Conservation (phyloP, 2,888 invertebrate species). For the Chymomyza procnemis region DNA sequence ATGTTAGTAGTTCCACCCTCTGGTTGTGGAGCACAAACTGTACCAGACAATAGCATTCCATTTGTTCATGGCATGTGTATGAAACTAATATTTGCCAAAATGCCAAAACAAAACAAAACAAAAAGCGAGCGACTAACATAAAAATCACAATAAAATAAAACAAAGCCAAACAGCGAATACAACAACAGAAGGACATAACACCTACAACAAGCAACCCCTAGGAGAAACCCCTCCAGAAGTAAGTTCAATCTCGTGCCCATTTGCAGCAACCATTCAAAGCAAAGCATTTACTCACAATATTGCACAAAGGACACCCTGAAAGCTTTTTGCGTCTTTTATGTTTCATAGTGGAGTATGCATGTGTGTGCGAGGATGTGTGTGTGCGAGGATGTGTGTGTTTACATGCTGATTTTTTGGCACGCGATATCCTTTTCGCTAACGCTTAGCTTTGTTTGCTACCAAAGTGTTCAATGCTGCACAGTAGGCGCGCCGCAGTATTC, state of each 20-base stretch:
- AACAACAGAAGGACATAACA: background rate
- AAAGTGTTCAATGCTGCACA: slow-evolving; percentile 30
- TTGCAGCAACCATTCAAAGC: slow-evolving; percentile 24
- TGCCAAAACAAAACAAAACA: slow-evolving; percentile 55
- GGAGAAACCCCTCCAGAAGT: background rate
- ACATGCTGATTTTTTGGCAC: slow-evolving; percentile 67
- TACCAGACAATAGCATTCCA: slow-evolving; percentile 37
- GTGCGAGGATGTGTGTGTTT: slow-evolving; percentile 44
- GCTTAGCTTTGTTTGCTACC: slow-evolving; percentile 45
- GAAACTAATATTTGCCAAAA: slow-evolving; percentile 67
- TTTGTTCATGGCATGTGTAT: slow-evolving; percentile 36
- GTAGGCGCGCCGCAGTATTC: background rate
- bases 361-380: slow-evolving; percentile 23
- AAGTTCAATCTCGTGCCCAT: background rate
- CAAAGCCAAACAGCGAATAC: slow-evolving; percentile 24
- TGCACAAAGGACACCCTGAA: slow-evolving; percentile 36
- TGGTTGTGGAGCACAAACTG: background rate
- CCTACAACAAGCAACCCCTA: background rate
- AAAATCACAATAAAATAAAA: slow-evolving; percentile 63
- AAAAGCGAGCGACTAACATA: slow-evolving; percentile 43
- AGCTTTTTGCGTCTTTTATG: slow-evolving; percentile 40
- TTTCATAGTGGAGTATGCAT: background rate
- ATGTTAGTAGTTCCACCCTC: background rate
- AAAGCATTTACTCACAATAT: slow-evolving; percentile 21
- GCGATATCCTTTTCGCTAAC: slow-evolving; percentile 68